A percentile compares a stretch with the other conserved stretches of the same genome.
Evolutionary conservation across 2,888 invertebrate genomes (phyloP).

Genomic region (Eretmocerus hayati): DNA sequence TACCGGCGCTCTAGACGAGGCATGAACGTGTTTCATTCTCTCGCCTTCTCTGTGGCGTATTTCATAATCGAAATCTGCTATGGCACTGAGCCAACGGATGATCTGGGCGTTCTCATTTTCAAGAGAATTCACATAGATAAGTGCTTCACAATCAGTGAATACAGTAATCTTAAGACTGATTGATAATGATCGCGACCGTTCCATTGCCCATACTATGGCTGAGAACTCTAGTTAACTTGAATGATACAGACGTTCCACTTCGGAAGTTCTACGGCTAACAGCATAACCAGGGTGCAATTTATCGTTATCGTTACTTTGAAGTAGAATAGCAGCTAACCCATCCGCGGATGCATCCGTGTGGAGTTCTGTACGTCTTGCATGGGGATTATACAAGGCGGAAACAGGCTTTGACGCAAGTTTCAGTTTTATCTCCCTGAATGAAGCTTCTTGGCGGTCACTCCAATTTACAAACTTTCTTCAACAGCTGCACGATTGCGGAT

Average conservation of each 20-base stretch:
- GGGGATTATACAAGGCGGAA: constrained; percentile 1
- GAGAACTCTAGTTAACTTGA: constrained; percentile 16
- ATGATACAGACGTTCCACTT: constrained; percentile 12
- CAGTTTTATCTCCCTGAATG: constrained; percentile 7
- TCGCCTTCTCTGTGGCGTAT: constrained; percentile 4
- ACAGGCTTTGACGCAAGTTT: constrained; percentile 2
- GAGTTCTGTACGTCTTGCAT: constrained; percentile 9
- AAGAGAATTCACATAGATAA: constrained; percentile 20
- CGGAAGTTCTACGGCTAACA: constrained; percentile 7
- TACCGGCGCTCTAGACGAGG: neutral
- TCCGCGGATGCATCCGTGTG: constrained; percentile 15
- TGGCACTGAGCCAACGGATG: neutral
- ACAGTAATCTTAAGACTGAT: constrained; percentile 22
- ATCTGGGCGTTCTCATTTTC: constrained; percentile 21
- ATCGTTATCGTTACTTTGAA: constrained; percentile 1
- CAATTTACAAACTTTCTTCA: constrained; percentile 6
- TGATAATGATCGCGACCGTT: constrained; percentile 15
- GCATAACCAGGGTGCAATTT: constrained; percentile 12
- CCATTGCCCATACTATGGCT: constrained; percentile 17
- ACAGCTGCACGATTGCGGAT: constrained; percentile 1
- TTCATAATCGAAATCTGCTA: constrained; percentile 6
- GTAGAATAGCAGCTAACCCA: constrained; percentile 12
- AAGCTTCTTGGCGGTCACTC: neutral
- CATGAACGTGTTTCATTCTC: neutral
- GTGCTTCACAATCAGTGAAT: constrained; percentile 25